A percentile compares a stretch with the other conserved stretches of the same genome.
Conservation (phyloP, 2,113 vertebrate species). For the Cromileptes altivelis region DNA sequence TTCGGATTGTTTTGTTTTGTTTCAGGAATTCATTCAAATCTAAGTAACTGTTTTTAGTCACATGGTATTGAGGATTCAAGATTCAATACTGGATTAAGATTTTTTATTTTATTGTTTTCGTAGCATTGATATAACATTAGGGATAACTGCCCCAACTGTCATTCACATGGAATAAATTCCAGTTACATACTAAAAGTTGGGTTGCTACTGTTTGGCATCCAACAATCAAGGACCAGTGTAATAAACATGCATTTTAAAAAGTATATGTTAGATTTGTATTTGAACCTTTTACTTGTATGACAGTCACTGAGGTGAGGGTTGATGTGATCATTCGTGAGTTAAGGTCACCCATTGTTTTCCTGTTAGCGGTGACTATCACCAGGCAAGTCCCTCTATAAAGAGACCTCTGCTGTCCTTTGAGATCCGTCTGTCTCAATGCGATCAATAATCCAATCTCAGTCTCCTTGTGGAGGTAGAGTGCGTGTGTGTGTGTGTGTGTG, state of each 20-base stretch:
- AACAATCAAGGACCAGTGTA: background rate
- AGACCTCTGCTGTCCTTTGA: slow-evolving; percentile 71
- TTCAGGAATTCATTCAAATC: background rate
- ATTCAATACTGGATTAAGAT: background rate
- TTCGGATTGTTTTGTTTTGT: background rate
- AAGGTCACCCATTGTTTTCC: slow-evolving; percentile 73
- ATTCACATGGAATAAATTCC: background rate
- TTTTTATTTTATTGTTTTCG: background rate
- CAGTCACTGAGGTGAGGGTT: slow-evolving; percentile 24
- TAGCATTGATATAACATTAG: background rate
- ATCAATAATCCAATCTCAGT: slow-evolving; percentile 80
- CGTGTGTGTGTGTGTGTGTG: slow-evolving; percentile 45
- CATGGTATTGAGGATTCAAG: background rate
- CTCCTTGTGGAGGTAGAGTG: slow-evolving; percentile 46
- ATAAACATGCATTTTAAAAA: too few species aligned
- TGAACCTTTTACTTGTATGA: background rate
- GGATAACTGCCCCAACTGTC: background rate
- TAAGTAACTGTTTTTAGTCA: background rate
- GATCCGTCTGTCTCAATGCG: slow-evolving; percentile 58
- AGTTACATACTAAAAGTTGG: background rate
- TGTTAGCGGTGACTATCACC: slow-evolving; percentile 61
- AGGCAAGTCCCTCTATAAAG: slow-evolving; percentile 52
- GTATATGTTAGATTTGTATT: background rate
- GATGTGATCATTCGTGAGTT: slow-evolving; percentile 39
- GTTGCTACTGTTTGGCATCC: background rate